These are phyloP conservation scores for Drosophila barbarae DNA, from an alignment of 2,888 invertebrate species.

Conservation along the genomic window DNA sequence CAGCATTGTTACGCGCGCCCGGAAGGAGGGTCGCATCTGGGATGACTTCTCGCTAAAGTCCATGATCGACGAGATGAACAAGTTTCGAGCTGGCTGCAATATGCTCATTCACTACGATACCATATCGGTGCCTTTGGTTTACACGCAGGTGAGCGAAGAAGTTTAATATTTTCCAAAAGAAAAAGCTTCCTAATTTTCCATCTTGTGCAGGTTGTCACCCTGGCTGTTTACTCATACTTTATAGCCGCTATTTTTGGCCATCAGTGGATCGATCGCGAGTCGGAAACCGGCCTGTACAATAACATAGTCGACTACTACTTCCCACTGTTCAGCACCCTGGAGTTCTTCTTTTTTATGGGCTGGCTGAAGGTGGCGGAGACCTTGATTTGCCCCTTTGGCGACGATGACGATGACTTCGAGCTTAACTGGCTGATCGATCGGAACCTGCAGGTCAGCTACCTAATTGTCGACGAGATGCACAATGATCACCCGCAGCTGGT, in stretches of 20 bases:
- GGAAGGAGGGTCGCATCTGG: conserved; percentile 91
- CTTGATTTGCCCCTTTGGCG: conserved; percentile 93
- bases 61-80: conserved; percentile 91
- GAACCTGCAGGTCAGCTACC: conserved; percentile 88
- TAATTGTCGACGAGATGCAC: conserved; percentile 96
- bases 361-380: conserved; percentile 95
- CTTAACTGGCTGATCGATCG: conserved; percentile 79
- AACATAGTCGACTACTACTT: conserved; percentile 90
- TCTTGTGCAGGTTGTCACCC: conserved; percentile 88
- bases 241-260: conserved; percentile 91
- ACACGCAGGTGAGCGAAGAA: conserved; percentile 82
- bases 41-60: conserved; percentile 96
- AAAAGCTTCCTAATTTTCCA: background rate
- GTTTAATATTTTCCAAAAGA: background rate
- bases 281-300: conserved; percentile 76
- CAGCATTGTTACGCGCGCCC: conserved; percentile 90
- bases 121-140: conserved; percentile 87
- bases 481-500: conserved; percentile 93
- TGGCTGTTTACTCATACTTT: conserved; percentile 92
- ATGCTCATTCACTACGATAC: conserved; percentile 87
- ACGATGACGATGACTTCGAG: conserved; percentile 94
- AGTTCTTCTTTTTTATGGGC: conserved; percentile 92
- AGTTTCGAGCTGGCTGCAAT: conserved; percentile 88
- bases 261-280: conserved; percentile 86
- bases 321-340: conserved; percentile 91